A percentile compares a stretch with the other conserved stretches of the same genome.
Evolutionary conservation across 2,888 invertebrate genomes (phyloP).

Genomic region (Acheta domesticus): DNA sequence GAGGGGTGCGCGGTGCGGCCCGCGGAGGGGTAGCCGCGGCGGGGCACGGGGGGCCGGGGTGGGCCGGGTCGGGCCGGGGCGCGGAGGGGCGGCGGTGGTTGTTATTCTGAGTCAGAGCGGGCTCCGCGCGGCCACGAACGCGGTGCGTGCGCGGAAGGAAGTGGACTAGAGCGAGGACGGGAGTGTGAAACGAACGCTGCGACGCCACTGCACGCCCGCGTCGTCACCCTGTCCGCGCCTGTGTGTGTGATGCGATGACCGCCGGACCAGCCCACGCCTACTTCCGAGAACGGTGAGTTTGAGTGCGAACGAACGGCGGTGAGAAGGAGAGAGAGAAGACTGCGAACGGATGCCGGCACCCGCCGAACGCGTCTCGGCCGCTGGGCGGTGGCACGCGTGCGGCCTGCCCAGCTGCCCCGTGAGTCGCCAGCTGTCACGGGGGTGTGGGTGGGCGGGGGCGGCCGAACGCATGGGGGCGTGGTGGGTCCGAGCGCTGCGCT

Average conservation of each 20-base stretch:
- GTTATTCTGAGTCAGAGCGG: background rate
- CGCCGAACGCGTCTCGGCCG: too few species aligned
- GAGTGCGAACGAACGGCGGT: too few species aligned
- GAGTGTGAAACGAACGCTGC: background rate
- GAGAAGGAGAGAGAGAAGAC: too few species aligned
- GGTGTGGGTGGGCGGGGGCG: background rate
- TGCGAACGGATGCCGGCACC: too few species aligned
- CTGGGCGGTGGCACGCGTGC: too few species aligned
- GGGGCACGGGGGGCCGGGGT: background rate
- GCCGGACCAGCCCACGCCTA: too few species aligned
- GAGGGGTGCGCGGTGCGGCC: conserved; percentile 48
- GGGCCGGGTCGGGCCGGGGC: background rate
- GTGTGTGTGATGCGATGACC: background rate
- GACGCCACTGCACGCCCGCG: background rate
- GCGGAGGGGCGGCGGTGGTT: background rate
- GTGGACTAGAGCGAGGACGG: background rate
- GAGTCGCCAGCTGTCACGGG: background rate
- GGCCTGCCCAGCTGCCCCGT: background rate
- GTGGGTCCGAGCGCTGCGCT: background rate
- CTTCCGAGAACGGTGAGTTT: too few species aligned
- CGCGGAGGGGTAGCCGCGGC: conserved; percentile 40
- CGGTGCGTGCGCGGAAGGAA: too few species aligned
- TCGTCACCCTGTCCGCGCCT: background rate
- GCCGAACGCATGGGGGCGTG: background rate
- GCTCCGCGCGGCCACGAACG: background rate